Conservation (phyloP, 2,797 vertebrate genomes). For the Microcaecilia unicolor region DNA sequence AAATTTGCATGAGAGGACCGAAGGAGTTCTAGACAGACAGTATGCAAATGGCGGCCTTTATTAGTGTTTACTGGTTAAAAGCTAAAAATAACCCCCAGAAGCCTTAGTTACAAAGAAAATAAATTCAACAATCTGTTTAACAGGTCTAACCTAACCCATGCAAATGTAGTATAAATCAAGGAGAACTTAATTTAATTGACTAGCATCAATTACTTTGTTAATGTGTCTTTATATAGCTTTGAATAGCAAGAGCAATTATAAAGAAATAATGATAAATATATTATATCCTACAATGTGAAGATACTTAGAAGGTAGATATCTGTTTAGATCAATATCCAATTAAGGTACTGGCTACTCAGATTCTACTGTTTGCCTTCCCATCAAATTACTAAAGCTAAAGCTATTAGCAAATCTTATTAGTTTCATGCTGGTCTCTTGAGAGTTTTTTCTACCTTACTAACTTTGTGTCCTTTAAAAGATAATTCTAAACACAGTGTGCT, state of each 20-base stretch:
- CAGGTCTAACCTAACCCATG: slow-evolving; percentile 9
- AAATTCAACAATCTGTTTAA: slow-evolving; percentile 5
- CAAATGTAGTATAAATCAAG: slow-evolving; percentile 20
- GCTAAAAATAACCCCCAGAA: too few relatives aligned
- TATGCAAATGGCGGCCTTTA: too few relatives aligned
- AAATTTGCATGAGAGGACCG: too few relatives aligned
- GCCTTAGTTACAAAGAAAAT: slow-evolving; percentile 6
- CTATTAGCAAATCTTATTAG: slow-evolving; percentile 51
- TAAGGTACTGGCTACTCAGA: slow-evolving; percentile 29
- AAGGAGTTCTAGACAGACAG: too few relatives aligned
- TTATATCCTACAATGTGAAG: slow-evolving; percentile 27
- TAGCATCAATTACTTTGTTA: slow-evolving; percentile 22
- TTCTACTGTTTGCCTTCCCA: slow-evolving; percentile 23
- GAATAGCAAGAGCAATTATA: slow-evolving; percentile 8
- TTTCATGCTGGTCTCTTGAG: slow-evolving; percentile 39
- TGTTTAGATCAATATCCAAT: slow-evolving; percentile 53
- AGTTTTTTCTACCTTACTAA: slow-evolving; percentile 22
- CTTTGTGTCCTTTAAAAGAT: slow-evolving; percentile 27
- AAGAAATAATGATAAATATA: slow-evolving; percentile 30
- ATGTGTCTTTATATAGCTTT: slow-evolving; percentile 20
- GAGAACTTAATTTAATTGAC: slow-evolving; percentile 30
- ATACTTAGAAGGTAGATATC: slow-evolving; percentile 31
- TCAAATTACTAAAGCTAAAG: slow-evolving; percentile 34
- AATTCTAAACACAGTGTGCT: slow-evolving; percentile 45
- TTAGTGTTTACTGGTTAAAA: too few relatives aligned